Evolutionary conservation across 2,888 invertebrate species (phyloP).

Genomic region (Conistra vaccinii): DNA sequence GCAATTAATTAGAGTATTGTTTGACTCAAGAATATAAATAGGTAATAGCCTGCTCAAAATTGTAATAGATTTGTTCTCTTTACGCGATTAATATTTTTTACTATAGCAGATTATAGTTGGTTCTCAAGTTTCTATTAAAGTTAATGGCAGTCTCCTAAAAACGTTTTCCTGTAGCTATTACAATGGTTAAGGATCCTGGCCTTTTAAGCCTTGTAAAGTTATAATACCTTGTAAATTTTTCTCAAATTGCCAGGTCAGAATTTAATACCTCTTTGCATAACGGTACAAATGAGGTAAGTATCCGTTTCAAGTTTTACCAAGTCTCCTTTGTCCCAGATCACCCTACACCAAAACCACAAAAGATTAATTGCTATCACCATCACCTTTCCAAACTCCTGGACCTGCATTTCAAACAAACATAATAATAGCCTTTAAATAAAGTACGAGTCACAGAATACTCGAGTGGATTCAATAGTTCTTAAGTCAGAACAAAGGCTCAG

Average conservation of each 20-base stretch:
- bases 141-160: background rate
- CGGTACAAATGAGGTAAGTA: background rate
- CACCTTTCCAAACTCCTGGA: background rate
- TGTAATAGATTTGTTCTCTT: too few relatives aligned
- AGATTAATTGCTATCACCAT: background rate
- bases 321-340: background rate
- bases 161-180: too few relatives aligned
- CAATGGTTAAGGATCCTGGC: background rate
- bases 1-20: background rate
- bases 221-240: background rate
- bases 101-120: background rate
- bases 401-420: constrained; percentile 9
- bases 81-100: too few relatives aligned
- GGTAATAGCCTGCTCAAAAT: background rate
- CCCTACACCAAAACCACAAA: background rate
- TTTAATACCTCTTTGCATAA: background rate
- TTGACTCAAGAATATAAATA: background rate
- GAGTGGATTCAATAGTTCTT: constrained; percentile 53
- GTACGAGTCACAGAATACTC: constrained; percentile 39
- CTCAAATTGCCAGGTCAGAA: background rate
- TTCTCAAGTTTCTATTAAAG: background rate
- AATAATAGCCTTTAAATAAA: constrained; percentile 34
- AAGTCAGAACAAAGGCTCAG: constrained; percentile 50
- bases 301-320: too few relatives aligned
- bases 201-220: background rate